Conservation (phyloP, 1,140 invertebrate genomes). For the Lycorma delicatula region DNA sequence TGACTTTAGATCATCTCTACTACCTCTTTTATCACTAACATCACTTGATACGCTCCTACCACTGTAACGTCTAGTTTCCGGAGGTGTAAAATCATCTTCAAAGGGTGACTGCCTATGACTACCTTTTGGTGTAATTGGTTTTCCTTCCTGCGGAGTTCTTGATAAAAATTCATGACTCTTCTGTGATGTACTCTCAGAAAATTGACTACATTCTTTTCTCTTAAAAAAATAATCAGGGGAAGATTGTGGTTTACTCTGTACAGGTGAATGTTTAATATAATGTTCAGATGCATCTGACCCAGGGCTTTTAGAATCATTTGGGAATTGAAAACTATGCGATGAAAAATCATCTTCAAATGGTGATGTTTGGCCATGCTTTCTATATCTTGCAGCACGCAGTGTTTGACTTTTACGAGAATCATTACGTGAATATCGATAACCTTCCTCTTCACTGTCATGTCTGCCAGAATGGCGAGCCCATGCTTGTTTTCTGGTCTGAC, state of each 20-base stretch:
- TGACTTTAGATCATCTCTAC: constrained; percentile 10
- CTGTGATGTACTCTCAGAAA: constrained; percentile 3
- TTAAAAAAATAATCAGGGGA: constrained; percentile 13
- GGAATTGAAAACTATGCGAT: constrained; percentile 31
- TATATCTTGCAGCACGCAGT: constrained; percentile 9
- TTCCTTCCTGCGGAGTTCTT: constrained; percentile 11
- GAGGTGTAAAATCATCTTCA: constrained; percentile 62
- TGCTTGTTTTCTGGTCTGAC: constrained; percentile 23
- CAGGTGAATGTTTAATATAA: constrained; percentile 23
- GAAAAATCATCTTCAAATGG: constrained; percentile 63
- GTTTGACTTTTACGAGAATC: background rate
- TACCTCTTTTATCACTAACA: constrained; percentile 29
- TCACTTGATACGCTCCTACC: constrained; percentile 33
- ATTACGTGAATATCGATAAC: background rate
- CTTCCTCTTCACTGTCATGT: constrained; percentile 12
- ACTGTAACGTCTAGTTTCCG: constrained; percentile 33
- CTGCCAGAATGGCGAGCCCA: constrained; percentile 2
- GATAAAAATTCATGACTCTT: background rate
- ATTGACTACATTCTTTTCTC: constrained; percentile 11
- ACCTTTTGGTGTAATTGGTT: constrained; percentile 10
- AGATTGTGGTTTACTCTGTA: constrained; percentile 10
- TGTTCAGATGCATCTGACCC: constrained; percentile 27
- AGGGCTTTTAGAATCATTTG: constrained; percentile 22
- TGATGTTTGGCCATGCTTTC: constrained; percentile 41
- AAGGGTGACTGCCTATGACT: constrained; percentile 51